A percentile compares a stretch with the other conserved stretches of the same genome.
Evolutionary conservation across 2,113 vertebrate species (phyloP).

Genomic region (Misgurnus mizolepis): DNA sequence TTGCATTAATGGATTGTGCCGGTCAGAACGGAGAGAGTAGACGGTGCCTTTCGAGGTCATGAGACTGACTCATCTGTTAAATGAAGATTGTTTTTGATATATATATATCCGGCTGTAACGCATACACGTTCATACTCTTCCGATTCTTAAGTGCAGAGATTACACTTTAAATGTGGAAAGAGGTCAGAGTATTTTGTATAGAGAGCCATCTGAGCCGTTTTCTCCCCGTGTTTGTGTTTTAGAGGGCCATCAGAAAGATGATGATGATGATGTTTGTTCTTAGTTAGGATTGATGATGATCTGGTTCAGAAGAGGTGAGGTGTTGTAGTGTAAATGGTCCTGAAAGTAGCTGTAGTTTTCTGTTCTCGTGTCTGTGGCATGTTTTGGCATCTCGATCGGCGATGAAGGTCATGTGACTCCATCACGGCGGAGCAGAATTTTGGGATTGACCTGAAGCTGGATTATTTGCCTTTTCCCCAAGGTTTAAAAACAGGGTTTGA

Average conservation of each 20-base stretch:
- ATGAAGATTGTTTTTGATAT: background rate
- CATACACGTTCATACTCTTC: background rate
- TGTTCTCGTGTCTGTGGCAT: background rate
- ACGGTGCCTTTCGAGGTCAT: too few species aligned
- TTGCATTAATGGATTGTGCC: too few species aligned
- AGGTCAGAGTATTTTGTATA: slow-evolving; percentile 30
- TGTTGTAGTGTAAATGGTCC: slow-evolving; percentile 29
- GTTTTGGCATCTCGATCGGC: slow-evolving; percentile 5
- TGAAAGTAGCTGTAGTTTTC: slow-evolving; percentile 22
- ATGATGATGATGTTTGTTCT: slow-evolving; percentile 3
- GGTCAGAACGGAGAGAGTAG: too few species aligned
- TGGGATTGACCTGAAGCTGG: slow-evolving; percentile 1
- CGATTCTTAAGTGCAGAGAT: background rate
- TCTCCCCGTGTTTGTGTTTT: background rate
- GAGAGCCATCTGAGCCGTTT: slow-evolving; percentile 21
- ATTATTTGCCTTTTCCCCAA: slow-evolving; percentile 58
- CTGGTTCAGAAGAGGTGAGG: background rate
- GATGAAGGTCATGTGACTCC: slow-evolving; percentile 23
- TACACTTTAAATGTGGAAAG: background rate
- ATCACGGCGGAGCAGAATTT: slow-evolving; percentile 24
- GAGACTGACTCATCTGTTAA: background rate
- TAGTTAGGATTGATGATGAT: background rate
- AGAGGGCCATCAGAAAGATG: too few species aligned
- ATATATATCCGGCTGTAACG: too few species aligned
- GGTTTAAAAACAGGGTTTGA: slow-evolving; percentile 78